Evolutionary conservation across 1,140 invertebrate genomes (phyloP), one percentile per base, ranked within the genome.

Genomic region (Tenebrio molitor): DNA sequence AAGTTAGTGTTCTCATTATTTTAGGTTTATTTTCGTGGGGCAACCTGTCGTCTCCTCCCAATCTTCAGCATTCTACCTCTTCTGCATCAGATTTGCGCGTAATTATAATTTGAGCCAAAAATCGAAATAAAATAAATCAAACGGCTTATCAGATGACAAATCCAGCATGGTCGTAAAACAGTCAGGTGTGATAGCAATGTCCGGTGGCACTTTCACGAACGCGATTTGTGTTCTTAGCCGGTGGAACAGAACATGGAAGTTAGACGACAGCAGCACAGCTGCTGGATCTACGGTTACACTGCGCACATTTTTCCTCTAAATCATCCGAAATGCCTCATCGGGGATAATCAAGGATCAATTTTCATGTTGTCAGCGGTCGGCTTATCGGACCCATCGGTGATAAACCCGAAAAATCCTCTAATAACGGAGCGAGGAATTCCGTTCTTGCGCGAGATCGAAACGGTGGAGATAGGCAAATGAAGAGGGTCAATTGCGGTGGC

Each of bases 191-290:
- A 66, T 66, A 66, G 63, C 63, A 41, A 66, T 63, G 70, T 72
- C 70, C 70, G 70, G 70, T 72, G 70, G 70, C 70, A 72, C 70
- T 36, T 74, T 74, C 72, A 74, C 67, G 72, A 65, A 12, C 29
- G 64, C 67, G 64, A 74, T 74, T 70, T 70, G 68, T 70, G 72
- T 71, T n/a, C n/a, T 44, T 63, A 23, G 69, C 69, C 21, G 33
- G 34, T 58, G 69, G 46, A 58, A 58, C 50, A 71, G 69, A 17
- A 64, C 62, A 46, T 71, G 62, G 69, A 39, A 36, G 65, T 50
- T 72, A 68, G 63, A 72, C 71, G 36, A 39, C 17, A 46, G 44
- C 8, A n/a, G n/a, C n/a, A n/a, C 36, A 41, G 39, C 33, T 53
- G 42, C 19, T 65, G 16, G 14, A 39, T 39, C 58, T 25, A 42